Base-by-base conservation (phyloP, 2,113 vertebrate genomes). In the Mola mola region DNA sequence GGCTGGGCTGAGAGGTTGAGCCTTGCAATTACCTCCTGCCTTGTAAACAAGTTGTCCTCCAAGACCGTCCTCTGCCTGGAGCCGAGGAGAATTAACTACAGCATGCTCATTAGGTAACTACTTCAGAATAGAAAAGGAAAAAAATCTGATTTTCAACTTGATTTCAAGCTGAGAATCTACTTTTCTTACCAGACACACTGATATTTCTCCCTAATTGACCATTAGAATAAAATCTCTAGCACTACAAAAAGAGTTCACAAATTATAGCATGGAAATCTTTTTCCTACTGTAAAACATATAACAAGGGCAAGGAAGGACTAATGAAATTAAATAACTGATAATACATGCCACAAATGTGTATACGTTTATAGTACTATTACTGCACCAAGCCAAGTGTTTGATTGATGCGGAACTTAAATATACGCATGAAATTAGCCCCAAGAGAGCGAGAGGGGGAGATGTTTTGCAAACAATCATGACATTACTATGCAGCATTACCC, bases 41-140 rank as follows among this genome's bases (percentile, higher is more conserved):
- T 78, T 83, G 88, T 86, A 88, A 86, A 88, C 83, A 87, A 83
- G 71, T 82, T 77, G 74, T 81, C 80, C 76, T 83, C 79, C 62
- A 77, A 79, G 76, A 75, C 66, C 9, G 74, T 76, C 68, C 79
- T 76, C 81, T 81, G 68, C 74, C 81, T 13, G 47, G 41, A 65
- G 64, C 72, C 26, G 73, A 53, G 62, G 61, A 78, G 59, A 78
- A 78, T 73, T 75, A 78, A 75, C 70, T 66, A 24, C 67, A 67
- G 55, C 37, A 7, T 57, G 42, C 73, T 82, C 77, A 71, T 88
- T 79, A 78, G 61, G 75, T 69, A 40, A 77, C 41, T 25, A 19
- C 41, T 55, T 55, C 17, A 28, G 52, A 70, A 67, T 37, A 66
- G 51, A 3, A 65, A 62, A 75, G 56, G 49, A 47, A 43, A 31